phyloP scores from a whole-genome alignment of 2,797 vertebrate genomes.

The Vultur gryphus region DNA sequence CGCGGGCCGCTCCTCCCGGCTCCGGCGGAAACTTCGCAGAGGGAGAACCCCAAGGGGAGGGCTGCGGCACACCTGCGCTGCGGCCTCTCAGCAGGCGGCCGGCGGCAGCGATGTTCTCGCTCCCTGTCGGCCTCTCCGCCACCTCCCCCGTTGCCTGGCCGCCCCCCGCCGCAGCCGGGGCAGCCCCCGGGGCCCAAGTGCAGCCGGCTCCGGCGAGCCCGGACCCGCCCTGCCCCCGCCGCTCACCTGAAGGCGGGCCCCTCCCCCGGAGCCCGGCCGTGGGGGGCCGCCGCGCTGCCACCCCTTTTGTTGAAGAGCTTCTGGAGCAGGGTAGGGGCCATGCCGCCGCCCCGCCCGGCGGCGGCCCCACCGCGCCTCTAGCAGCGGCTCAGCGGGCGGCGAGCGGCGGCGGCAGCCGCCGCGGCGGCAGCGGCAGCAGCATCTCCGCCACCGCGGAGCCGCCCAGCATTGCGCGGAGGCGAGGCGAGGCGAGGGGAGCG shows the following conservation, averaged over 20 bases:
- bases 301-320: conserved; percentile 82
- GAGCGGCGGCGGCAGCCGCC: background rate
- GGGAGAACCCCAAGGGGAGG: too few species aligned
- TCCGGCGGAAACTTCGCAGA: background rate
- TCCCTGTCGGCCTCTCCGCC: background rate
- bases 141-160: background rate
- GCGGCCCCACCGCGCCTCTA: background rate
- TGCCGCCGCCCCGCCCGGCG: background rate
- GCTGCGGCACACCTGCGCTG: background rate
- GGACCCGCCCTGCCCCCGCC: background rate
- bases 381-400: conserved; percentile 31
- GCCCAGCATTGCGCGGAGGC: background rate
- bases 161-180: background rate
- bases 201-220: background rate
- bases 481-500: background rate
- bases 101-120: too few species aligned
- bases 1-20: background rate
- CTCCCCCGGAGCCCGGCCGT: conserved; percentile 49
- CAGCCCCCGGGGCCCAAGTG: background rate
- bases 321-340: conserved; percentile 78
- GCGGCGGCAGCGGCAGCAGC: background rate
- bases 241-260: conserved; percentile 73
- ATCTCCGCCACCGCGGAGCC: background rate
- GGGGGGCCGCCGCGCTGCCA: background rate
- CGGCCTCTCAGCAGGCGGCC: background rate